phyloP scores from a whole-genome alignment of 2,797 vertebrate species.

The Florisuga fusca region DNA sequence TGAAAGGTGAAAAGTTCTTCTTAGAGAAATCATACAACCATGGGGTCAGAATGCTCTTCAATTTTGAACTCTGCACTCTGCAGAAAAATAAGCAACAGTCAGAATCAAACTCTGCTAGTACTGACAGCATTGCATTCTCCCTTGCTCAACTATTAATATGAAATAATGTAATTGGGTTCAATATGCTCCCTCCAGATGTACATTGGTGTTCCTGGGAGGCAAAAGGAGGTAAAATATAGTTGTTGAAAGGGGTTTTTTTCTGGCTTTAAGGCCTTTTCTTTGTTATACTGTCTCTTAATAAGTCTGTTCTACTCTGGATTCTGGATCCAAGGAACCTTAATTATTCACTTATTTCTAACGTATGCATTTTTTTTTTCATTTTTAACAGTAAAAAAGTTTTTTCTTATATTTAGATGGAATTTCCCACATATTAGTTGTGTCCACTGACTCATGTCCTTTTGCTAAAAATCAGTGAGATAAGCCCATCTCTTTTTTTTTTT shows the following conservation, averaged over 20 bases:
- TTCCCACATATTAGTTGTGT: neutral
- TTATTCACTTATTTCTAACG: neutral
- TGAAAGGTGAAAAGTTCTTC: neutral
- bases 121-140: neutral
- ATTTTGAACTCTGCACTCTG: neutral
- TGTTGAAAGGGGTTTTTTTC: neutral
- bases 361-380: fast-evolving
- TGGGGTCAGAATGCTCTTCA: neutral
- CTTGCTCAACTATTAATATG: neutral
- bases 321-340: neutral
- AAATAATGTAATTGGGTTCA: neutral
- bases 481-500: neutral
- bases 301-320: neutral
- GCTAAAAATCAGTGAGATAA: neutral
- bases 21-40: neutral
- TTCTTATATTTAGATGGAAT: neutral
- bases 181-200: neutral
- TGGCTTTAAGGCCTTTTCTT: neutral
- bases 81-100: neutral
- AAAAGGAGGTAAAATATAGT: neutral
- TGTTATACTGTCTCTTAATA: neutral
- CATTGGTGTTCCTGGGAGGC: neutral
- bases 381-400: neutral
- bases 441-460: neutral
- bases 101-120: neutral